Evolutionary conservation across 2,113 vertebrate species (phyloP).

Genomic region (Podocnemis expansa): DNA sequence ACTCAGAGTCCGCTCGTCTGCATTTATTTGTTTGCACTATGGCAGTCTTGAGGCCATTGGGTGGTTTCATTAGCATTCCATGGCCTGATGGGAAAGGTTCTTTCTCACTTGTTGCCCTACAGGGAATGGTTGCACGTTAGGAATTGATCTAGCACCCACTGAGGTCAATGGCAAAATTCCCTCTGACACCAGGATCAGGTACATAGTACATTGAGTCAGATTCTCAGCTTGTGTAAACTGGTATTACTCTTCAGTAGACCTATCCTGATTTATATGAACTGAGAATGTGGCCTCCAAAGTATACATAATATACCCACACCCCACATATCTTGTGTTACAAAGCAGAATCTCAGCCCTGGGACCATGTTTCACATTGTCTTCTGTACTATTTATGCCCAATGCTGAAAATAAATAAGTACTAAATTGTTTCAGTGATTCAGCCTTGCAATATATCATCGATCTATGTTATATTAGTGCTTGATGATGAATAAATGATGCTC

Average conservation of each 20-base stretch:
- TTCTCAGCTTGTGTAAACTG: background rate
- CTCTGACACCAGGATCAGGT: background rate
- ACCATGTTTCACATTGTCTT: constrained; percentile 48
- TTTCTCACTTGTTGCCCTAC: fast-evolving
- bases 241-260: background rate
- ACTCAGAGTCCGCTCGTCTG: background rate
- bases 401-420: constrained; percentile 66
- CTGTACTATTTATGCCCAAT: constrained; percentile 51
- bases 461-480: constrained; percentile 63
- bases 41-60: fast-evolving
- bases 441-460: constrained; percentile 61
- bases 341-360: constrained; percentile 12
- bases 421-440: constrained; percentile 67
- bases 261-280: background rate
- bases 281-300: background rate
- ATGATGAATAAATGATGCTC: constrained; percentile 60
- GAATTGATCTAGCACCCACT: background rate
- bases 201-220: background rate
- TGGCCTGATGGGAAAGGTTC: fast-evolving
- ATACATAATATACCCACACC: background rate
- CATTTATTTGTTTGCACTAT: background rate
- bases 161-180: background rate
- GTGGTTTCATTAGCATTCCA: background rate
- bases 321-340: background rate
- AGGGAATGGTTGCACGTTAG: background rate